Base-by-base conservation (phyloP, 2,888 invertebrate genomes). In the Drosophila anomalipes region DNA sequence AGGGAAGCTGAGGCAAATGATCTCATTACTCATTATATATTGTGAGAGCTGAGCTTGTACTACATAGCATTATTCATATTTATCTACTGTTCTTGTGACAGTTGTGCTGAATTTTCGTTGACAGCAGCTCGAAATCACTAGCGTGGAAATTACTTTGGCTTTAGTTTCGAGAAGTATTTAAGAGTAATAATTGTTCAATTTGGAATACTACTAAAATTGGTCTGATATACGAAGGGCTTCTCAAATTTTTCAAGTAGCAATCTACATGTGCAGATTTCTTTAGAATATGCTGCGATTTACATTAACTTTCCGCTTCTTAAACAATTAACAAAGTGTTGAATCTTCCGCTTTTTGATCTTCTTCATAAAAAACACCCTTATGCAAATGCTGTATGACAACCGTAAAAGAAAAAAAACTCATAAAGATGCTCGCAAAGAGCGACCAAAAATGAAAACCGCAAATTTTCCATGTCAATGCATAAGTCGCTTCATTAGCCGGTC, bases 381-480 rank as follows among this genome's bases (percentile, higher is more conserved):
- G 90, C 86, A 86, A 90, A 86, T 90, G 90, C 70, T 64, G 63
- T 57, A 83, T 70, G 82, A 69, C 69, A 70, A 63, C 71, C 73
- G 78, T 75, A 89, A 86, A 88, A 80, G 69, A 86, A 87, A 82
- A 69, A 70, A 59, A 39, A 58, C 51, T 54, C 0, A 49, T 53
- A 64, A 49, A 35, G 41, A 57, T 3, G 16, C 0, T 35, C 14
- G 35, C n/a, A 19, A 30, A 51, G 28, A 14, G 14, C 3, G 32
- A 32, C 22, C 3, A 16, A 66, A 69, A 79, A 73, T 74, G 53
- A 60, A 70, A 54, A 78, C 89, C 90, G 79, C 83, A 86, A 83
- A 89, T 86, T 90, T 90, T 86, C 89, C 90, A 88, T 89, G 90
- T 89, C 90, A 86, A 74, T 90, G 90, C 90, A 87, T 89, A 88